These are phyloP conservation scores for Clusia tigrina DNA, from an alignment of 2,888 invertebrate species.

Conservation along the genomic window DNA sequence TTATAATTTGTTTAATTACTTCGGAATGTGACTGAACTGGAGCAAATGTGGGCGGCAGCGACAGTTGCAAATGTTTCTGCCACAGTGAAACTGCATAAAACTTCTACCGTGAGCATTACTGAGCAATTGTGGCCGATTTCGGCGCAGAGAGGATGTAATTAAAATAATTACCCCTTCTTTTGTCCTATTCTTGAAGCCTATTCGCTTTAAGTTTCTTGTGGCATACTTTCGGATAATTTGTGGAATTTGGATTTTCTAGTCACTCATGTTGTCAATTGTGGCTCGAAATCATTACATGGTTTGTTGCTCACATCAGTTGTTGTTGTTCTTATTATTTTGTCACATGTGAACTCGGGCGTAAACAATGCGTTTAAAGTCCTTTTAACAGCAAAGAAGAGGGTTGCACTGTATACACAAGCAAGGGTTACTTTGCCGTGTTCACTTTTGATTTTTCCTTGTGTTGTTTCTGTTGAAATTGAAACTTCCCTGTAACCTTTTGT, in stretches of 20 bases:
- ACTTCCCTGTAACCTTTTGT: conserved; percentile 52
- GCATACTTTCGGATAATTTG: conserved; percentile 45
- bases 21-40: conserved; percentile 44
- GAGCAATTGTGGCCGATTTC: not conserved
- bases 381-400: conserved; percentile 29
- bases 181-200: not conserved
- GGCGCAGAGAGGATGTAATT: conserved; percentile 45
- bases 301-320: conserved; percentile 2
- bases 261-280: conserved; percentile 42
- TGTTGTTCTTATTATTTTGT: conserved; percentile 50
- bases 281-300: not conserved
- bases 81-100: conserved; percentile 15
- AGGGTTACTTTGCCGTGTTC: too few species aligned
- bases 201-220: not conserved
- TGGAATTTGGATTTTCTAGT: conserved; percentile 47
- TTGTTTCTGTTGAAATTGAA: conserved; percentile 41
- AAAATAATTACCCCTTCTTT: conserved; percentile 53
- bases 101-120: not conserved
- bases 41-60: conserved; percentile 40
- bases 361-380: conserved; percentile 48
- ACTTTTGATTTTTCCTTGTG: conserved; percentile 55
- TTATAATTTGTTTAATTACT: conserved; percentile 57
- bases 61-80: conserved; percentile 24
- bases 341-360: conserved; percentile 55
- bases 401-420: conserved; percentile 33